phyloP scores from a whole-genome alignment of 2,113 vertebrate species.

The Electrona antarctica region DNA sequence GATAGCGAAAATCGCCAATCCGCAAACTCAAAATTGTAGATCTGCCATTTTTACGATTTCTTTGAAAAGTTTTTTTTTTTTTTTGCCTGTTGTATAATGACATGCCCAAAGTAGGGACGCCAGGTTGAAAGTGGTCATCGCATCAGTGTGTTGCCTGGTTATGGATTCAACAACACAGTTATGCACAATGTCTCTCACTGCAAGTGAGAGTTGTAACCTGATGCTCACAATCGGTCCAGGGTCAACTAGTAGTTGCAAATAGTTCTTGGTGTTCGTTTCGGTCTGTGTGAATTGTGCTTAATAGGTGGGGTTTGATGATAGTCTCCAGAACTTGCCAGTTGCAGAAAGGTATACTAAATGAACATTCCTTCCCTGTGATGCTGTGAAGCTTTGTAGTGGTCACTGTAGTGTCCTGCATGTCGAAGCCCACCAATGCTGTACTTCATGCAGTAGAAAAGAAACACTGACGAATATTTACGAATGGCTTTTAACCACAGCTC shows the following conservation, averaged over 20 bases:
- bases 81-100: too few species aligned
- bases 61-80: too few species aligned
- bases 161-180: too few species aligned
- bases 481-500: slow-evolving; percentile 5
- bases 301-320: slow-evolving; percentile 2
- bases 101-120: too few species aligned
- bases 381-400: background rate
- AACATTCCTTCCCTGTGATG: slow-evolving; percentile 15
- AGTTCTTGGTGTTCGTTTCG: slow-evolving; percentile 29
- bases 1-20: too few species aligned
- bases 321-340: background rate
- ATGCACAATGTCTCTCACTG: too few species aligned
- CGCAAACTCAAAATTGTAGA: too few species aligned
- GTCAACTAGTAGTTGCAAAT: slow-evolving; percentile 14
- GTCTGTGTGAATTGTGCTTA: slow-evolving; percentile 9
- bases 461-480: background rate
- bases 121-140: too few species aligned
- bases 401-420: background rate
- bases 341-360: background rate
- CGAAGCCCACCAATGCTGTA: background rate
- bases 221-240: slow-evolving; percentile 29
- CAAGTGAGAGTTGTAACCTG: background rate
- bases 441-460: background rate
- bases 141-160: too few species aligned
- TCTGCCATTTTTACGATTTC: too few species aligned